Evolutionary conservation across 2,888 invertebrate genomes (phyloP).

Genomic region (Alitta virens): DNA sequence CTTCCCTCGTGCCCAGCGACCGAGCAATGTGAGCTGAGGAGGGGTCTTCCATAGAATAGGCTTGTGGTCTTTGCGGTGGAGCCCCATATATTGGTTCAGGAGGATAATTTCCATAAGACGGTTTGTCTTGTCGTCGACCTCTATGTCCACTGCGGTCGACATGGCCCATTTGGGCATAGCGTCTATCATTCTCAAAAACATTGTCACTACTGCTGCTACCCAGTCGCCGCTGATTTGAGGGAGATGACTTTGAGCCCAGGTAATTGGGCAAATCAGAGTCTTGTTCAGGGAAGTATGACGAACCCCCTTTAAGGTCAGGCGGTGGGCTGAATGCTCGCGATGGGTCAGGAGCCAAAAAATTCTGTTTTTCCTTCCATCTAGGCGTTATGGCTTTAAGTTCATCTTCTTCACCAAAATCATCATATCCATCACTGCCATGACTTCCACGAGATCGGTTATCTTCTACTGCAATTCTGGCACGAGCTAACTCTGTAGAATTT

Average conservation of each 20-base stretch:
- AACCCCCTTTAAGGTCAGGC: conserved; percentile 2
- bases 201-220: no score
- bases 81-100: no score
- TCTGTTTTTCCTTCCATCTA: not conserved
- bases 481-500: not conserved
- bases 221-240: not conserved
- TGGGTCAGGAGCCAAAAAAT: not conserved
- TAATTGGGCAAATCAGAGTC: conserved; percentile 2
- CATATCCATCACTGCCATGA: not conserved
- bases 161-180: no score
- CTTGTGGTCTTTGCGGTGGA: no score
- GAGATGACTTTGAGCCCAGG: not conserved
- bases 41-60: no score
- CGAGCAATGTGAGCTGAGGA: no score
- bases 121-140: no score
- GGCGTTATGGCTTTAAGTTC: not conserved
- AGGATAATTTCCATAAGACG: no score
- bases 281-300: conserved; percentile 5
- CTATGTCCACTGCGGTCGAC: no score
- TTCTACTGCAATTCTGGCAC: not conserved
- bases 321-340: conserved; percentile 11
- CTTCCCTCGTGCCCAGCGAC: no score
- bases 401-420: not conserved
- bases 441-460: not conserved
- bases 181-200: no score